Base-by-base conservation (phyloP, 30 jellyfish, hydroid and myxozoan species). In the Chrysaora quinquecirrha region DNA sequence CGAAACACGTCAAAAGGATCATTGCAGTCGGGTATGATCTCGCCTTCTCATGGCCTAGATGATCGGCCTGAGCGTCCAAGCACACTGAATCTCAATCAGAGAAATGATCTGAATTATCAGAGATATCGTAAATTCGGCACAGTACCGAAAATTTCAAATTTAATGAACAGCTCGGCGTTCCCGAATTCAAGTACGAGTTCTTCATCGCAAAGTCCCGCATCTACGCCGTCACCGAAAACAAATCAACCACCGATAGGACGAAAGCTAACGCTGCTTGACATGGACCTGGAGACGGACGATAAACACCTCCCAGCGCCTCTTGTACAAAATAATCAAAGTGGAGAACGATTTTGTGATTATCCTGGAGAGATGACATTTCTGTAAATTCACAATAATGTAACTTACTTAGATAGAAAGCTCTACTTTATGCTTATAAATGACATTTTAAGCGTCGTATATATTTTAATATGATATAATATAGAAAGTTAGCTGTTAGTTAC, bases 181-280 rank as follows among this genome's bases (percentile, higher is more conserved):
- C 88, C 96, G 25, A 87, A 86, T 82, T 93, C 98, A 21, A 79
- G 84, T 52, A 82, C 97, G 1, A 80, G 96, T 60, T 93, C 98
- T 12, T 93, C 98, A 34, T 87, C 98, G 31, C 97, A 93, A 68
- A 93, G 98, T 72, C 97, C 97, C 31, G 97, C 97, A 0, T 93
- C 98, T 18, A 93, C 98, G 61, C 98, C 98, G 27, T 87, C 98
- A 14, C 98, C 98, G 22, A 91, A 89, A 79, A 80, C 90, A 11
- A 80, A 12, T 43, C 67, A 64, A 6, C 90, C 90, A 3, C 73
- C 89, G 25, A 65, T 34, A 3, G 71, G 52, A 0, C 49, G 83
- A 29, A 80, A 80, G 82, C 83, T 58, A 30, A 68, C 90, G 1
- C 48, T 80, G 16, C 67, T 80, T 10, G 90, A 80, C 33, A 46